These are phyloP conservation scores for Rhodeus uyekii DNA, from an alignment of 2,797 vertebrate species.

Conservation along the genomic window DNA sequence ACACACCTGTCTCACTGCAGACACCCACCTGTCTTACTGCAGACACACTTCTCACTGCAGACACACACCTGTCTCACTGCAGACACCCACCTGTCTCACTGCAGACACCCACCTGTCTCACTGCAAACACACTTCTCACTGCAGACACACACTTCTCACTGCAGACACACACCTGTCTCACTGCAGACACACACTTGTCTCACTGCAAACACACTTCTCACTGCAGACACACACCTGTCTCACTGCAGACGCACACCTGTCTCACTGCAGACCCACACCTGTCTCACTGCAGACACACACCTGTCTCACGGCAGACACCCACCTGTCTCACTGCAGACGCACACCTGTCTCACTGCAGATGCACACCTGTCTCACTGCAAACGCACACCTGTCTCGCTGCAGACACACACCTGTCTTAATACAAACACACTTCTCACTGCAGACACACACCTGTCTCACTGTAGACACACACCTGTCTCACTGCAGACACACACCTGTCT, in stretches of 20 bases:
- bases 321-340: neutral
- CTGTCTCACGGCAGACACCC: neutral
- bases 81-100: neutral
- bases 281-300: neutral
- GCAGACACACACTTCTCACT: neutral
- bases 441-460: neutral
- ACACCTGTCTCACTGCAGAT: neutral
- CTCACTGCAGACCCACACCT: neutral
- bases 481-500: neutral
- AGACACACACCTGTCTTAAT: neutral
- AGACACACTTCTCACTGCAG: neutral
- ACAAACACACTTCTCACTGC: too few relatives aligned
- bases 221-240: neutral
- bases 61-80: neutral
- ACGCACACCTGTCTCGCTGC: neutral
- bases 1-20: neutral
- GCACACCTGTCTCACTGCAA: neutral
- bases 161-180: neutral
- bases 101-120: neutral
- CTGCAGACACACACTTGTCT: neutral
- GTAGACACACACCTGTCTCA: neutral
- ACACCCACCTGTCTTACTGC: neutral
- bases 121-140: neutral
- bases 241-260: neutral
- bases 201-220: neutral